Percentiles rank a stretch among this genome's conserved stretches.
Conservation (phyloP, 2,113 vertebrate species). For the Trematocara zebra region DNA sequence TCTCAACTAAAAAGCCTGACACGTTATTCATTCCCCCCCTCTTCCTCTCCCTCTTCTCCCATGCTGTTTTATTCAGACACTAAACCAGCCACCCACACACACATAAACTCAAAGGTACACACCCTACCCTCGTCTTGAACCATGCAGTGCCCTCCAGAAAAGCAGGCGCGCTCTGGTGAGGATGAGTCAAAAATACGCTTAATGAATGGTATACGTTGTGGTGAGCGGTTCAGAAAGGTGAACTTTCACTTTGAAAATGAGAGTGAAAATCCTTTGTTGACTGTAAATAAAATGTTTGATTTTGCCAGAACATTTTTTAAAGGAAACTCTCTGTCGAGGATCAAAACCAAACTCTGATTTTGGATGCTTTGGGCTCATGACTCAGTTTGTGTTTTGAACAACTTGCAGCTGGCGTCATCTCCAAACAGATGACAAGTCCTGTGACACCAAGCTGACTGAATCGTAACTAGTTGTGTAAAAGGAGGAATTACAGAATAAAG, state of each 20-base stretch:
- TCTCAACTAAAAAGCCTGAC: conserved; percentile 58
- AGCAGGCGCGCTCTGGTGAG: background rate
- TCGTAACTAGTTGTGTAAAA: background rate
- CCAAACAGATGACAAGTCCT: conserved; percentile 19
- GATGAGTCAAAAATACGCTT: background rate
- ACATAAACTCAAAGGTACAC: conserved; percentile 9
- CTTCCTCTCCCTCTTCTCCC: background rate
- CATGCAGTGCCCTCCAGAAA: conserved; percentile 9
- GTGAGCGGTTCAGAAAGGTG: background rate
- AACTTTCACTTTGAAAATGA: background rate
- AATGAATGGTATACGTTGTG: background rate
- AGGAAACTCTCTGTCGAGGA: background rate
- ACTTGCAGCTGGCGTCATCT: background rate
- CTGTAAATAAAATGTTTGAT: background rate
- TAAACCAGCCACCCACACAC: conserved; percentile 14
- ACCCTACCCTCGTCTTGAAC: conserved; percentile 12
- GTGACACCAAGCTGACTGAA: conserved; percentile 15
- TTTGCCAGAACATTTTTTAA: background rate
- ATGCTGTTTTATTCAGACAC: conserved; percentile 60
- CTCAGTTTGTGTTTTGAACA: conserved; percentile 15
- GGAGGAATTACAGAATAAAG: background rate
- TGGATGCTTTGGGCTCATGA: background rate
- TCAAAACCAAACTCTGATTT: background rate
- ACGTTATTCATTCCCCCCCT: conserved; percentile 24
- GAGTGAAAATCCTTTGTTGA: background rate